Evolutionary conservation across 2,888 invertebrate genomes (phyloP).

Genomic region (Homarus gammarus): DNA sequence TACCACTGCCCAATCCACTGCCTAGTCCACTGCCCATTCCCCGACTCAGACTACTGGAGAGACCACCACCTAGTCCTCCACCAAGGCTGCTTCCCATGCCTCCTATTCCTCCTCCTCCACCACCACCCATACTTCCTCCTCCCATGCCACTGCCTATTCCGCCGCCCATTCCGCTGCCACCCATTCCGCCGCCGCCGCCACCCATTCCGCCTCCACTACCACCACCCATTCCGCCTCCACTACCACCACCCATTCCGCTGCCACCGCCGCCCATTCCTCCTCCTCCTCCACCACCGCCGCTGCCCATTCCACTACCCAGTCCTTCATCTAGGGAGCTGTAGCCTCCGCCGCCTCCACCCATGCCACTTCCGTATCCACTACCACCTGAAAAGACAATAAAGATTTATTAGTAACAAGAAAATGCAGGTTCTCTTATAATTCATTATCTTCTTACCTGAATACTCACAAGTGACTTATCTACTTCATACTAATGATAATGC

Average conservation of each 20-base stretch:
- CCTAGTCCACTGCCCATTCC: conserved; percentile 38
- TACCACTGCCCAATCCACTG: conserved; percentile 37
- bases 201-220: conserved; percentile 36
- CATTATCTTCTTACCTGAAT: too few species aligned
- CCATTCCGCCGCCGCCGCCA: conserved; percentile 46
- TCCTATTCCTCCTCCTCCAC: conserved; percentile 77
- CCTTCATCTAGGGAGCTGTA: conserved; percentile 52
- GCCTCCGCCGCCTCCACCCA: conserved; percentile 77
- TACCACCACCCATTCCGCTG: conserved; percentile 78
- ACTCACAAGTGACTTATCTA: too few species aligned
- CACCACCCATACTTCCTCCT: conserved; percentile 77
- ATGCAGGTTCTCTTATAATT: too few species aligned
- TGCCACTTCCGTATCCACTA: conserved; percentile 76
- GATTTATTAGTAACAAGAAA: background rate
- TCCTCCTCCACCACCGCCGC: conserved; percentile 9
- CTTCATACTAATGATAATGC: too few species aligned
- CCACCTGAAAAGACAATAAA: conserved; percentile 16
- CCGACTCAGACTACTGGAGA: background rate
- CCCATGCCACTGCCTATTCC: background rate
- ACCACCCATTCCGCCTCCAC: conserved; percentile 12
- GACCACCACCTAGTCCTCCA: background rate
- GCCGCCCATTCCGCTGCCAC: background rate
- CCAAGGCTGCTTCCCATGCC: conserved; percentile 17
- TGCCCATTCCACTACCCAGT: conserved; percentile 27
- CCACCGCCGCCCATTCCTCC: conserved; percentile 32